A percentile compares a stretch with the other conserved stretches of the same genome.
Evolutionary conservation across 2,113 vertebrate species (phyloP).

Genomic region (Parotia lawesii): DNA sequence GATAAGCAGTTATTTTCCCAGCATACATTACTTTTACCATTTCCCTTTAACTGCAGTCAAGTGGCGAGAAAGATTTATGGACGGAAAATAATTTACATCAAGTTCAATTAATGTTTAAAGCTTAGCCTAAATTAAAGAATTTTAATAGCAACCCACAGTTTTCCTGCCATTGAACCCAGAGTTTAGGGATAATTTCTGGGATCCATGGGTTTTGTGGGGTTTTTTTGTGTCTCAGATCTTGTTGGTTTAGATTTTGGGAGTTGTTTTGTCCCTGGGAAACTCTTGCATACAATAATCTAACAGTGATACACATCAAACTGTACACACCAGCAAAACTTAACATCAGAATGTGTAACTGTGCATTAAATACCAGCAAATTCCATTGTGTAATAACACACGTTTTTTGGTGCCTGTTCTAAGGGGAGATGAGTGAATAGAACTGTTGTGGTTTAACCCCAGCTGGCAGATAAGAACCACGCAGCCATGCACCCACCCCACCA

Average conservation of each 20-base stretch:
- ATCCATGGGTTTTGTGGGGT: fast-evolving
- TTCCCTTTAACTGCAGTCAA: not conserved
- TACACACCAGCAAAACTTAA: not conserved
- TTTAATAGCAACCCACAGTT: not conserved
- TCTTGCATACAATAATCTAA: not conserved
- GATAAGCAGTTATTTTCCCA: not conserved
- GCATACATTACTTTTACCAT: not conserved
- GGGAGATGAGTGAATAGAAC: not conserved
- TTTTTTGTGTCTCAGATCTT: not conserved
- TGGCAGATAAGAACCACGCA: not conserved
- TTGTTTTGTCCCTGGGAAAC: not conserved
- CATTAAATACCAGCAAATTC: not conserved
- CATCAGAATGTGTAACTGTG: not conserved
- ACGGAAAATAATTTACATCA: not conserved
- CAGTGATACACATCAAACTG: not conserved
- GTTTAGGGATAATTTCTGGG: not conserved
- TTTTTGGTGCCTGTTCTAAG: not conserved
- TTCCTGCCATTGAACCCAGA: not conserved
- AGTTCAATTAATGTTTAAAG: not conserved
- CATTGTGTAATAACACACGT: not conserved
- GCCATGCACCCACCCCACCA: not conserved
- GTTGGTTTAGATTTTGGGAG: not conserved
- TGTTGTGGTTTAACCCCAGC: not conserved
- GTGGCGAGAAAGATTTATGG: not conserved
- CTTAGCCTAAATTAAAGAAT: not conserved